Base-by-base conservation (phyloP, 2,888 invertebrate species). In the Troilus luridus region DNA sequence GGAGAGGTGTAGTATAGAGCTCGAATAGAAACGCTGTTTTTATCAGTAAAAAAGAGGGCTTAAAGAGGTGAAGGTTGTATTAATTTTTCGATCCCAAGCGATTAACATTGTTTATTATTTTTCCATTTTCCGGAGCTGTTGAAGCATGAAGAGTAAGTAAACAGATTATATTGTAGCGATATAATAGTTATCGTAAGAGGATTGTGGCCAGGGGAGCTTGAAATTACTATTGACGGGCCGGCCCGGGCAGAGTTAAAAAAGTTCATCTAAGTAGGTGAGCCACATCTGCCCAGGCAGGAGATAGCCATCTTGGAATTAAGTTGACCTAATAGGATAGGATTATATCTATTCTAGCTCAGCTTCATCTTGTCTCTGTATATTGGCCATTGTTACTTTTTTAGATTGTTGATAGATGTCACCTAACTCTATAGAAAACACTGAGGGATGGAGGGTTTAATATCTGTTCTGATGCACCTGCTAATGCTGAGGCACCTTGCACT, bases 131-230 rank as follows among this genome's bases (percentile, higher is more conserved):
- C n/a, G 56, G 85, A 58, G 85, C 85, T 77, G 85, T 1, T 56
- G 1, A 56, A 85, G 85, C 56, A 56, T 56, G 58, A 58, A 85
- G 10, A 85, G 85, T 85, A 41, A 54, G 54, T 89, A 89, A 89
- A 89, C 62, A 64, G 89, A 89, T 89, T 64, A 89, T 89, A 89
- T 89, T 89, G 89, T 89, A 19, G 59, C 27, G 27, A 19, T 77
- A 41, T 89, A 62, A 89, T 89, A 89, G 89, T 89, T 89, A 41
- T 54, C 12, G 54, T 62, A 64, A 89, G 67, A 64, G 89, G 89
- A 89, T 89, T 54, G 67, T 64, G 89, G 60, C 6, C 89, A 89
- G 89, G n/a, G 62, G 27, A 54, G 89, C 89, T 89, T 89, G 89
- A 89, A 89, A 89, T 89, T 89, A 54, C 62, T 64, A 54, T 89